phyloP scores from a whole-genome alignment of 2,797 vertebrate genomes.

The Falco peregrinus region DNA sequence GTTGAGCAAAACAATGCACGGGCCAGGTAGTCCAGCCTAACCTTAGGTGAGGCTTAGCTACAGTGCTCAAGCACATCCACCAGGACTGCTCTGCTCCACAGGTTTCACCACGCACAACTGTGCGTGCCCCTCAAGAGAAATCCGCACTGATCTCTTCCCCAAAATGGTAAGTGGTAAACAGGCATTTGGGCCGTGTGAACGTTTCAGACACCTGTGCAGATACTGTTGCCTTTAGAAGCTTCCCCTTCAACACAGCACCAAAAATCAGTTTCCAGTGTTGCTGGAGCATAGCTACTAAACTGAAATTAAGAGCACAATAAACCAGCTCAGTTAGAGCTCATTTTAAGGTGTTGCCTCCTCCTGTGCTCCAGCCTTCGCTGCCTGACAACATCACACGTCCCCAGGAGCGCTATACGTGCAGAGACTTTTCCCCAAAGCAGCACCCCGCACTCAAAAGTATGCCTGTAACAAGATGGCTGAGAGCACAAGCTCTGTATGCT shows the following conservation, averaged over 20 bases:
- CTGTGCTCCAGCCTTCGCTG: background rate
- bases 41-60: accelerated
- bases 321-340: background rate
- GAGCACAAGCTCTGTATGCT: background rate
- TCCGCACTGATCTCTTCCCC: background rate
- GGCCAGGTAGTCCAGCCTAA: too few relatives aligned
- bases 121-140: background rate
- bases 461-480: background rate
- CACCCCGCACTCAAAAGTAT: accelerated
- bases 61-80: background rate
- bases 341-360: background rate
- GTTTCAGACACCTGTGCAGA: background rate
- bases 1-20: accelerated
- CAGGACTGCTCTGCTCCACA: background rate
- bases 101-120: accelerated
- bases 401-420: accelerated
- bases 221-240: too few relatives aligned
- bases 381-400: background rate
- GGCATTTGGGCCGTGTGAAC: accelerated
- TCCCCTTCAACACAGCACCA: background rate
- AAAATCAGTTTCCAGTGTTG: background rate
- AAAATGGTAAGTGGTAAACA: background rate
- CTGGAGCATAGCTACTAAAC: background rate
- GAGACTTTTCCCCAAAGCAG: background rate
- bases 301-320: background rate